Evolutionary conservation across 2,113 vertebrate species (phyloP).

Genomic region (Craseonycteris thonglongyai): DNA sequence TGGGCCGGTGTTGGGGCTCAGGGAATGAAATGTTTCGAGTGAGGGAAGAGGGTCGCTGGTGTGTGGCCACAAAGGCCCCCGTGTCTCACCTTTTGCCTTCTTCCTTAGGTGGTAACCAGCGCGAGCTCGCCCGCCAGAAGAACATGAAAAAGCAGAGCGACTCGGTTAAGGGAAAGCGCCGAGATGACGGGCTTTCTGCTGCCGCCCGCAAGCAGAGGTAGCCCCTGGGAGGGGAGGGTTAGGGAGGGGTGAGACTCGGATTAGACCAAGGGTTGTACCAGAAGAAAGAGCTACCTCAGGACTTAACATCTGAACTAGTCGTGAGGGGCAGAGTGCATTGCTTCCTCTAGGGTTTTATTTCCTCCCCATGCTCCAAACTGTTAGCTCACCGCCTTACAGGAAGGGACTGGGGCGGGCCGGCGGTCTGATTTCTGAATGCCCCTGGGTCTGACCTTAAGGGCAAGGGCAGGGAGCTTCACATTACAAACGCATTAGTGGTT

Average conservation of each 20-base stretch:
- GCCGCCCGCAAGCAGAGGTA: constrained; percentile 92
- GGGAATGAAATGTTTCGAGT: not conserved
- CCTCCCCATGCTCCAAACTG: constrained; percentile 10
- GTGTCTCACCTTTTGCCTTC: constrained; percentile 4
- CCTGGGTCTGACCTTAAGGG: constrained; percentile 57
- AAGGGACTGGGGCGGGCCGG: constrained; percentile 40
- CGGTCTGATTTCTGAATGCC: constrained; percentile 30
- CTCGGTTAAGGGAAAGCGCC: constrained; percentile 83
- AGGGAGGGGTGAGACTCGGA: not conserved
- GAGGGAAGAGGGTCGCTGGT: not conserved
- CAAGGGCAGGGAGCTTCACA: constrained; percentile 53
- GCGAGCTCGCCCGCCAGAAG: constrained; percentile 90
- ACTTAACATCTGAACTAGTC: not conserved
- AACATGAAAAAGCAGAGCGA: constrained; percentile 88
- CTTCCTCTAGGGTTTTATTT: constrained; percentile 56
- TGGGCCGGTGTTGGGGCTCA: not conserved
- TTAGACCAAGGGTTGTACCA: not conserved
- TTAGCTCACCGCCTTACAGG: constrained; percentile 30
- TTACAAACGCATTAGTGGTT: constrained; percentile 27
- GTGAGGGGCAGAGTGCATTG: constrained; percentile 35
- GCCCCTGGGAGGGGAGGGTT: constrained; percentile 54
- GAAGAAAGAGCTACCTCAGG: constrained; percentile 22
- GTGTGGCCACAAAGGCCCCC: constrained; percentile 28
- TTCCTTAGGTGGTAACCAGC: constrained; percentile 88
- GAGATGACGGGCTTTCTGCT: constrained; percentile 89